Percentiles rank a stretch among this genome's conserved stretches.
Conservation (phyloP, 2,113 vertebrate genomes). For the Oreotrochilus melanogaster region DNA sequence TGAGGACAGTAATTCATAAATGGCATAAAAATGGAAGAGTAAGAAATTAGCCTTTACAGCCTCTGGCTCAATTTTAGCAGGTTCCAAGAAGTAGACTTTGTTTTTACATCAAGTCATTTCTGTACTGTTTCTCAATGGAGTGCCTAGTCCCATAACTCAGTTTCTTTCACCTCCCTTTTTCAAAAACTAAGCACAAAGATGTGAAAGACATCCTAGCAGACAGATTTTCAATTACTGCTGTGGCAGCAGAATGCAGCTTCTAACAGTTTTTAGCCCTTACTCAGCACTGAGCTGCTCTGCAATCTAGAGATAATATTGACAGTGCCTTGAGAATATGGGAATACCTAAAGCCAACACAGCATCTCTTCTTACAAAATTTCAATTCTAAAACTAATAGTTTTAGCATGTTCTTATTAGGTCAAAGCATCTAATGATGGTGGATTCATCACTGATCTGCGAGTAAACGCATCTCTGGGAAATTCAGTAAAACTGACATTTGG, state of each 20-base stretch:
- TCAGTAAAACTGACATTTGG: slow-evolving; percentile 42
- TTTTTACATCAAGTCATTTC: neutral
- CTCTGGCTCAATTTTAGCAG: neutral
- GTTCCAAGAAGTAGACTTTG: neutral
- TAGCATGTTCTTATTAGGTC: slow-evolving; percentile 51
- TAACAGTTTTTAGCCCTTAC: neutral
- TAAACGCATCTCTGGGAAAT: slow-evolving; percentile 64
- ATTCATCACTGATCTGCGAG: neutral
- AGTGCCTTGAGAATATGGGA: neutral
- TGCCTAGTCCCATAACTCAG: neutral
- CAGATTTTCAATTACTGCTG: neutral
- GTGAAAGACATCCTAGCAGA: neutral
- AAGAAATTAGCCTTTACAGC: neutral
- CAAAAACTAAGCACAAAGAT: neutral
- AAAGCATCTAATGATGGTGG: slow-evolving; percentile 52
- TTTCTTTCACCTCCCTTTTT: neutral
- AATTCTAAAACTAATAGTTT: slow-evolving; percentile 39
- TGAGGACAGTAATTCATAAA: neutral
- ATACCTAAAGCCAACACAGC: neutral
- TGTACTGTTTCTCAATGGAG: neutral
- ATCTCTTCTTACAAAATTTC: slow-evolving; percentile 25
- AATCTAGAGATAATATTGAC: neutral
- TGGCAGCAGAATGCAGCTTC: neutral
- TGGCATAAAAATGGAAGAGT: neutral
- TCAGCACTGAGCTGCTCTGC: neutral